These are phyloP conservation scores for Heliconius hermathena DNA, from an alignment of 1,140 invertebrate genomes.

Conservation along the genomic window DNA sequence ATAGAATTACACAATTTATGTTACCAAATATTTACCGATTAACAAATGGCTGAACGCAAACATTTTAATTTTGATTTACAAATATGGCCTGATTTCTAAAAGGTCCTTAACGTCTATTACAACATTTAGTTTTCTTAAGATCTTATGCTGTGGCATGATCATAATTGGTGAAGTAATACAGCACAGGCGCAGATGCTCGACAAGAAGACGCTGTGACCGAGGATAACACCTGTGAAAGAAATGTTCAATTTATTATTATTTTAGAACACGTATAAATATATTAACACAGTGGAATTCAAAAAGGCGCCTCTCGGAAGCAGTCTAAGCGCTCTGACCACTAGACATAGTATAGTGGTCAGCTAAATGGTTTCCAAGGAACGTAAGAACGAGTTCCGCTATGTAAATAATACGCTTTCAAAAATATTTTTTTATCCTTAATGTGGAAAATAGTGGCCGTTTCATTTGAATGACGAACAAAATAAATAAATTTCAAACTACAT, in stretches of 20 bases:
- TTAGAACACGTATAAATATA: too few species aligned
- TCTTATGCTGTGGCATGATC: slow-evolving; percentile 49
- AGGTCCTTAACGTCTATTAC: slow-evolving; percentile 60
- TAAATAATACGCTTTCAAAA: too few species aligned
- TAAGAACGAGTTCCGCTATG: too few species aligned
- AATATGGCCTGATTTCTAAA: slow-evolving; percentile 24
- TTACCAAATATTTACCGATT: neutral
- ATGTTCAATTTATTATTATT: neutral
- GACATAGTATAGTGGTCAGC: too few species aligned
- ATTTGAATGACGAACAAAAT: too few species aligned
- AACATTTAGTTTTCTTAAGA: slow-evolving; percentile 73
- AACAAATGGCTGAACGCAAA: neutral
- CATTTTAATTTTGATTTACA: neutral
- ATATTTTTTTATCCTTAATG: too few species aligned
- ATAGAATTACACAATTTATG: neutral
- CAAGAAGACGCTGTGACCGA: slow-evolving; percentile 36
- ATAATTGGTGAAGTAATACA: slow-evolving; percentile 51
- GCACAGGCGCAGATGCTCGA: slow-evolving; percentile 40
- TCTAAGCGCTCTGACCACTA: too few species aligned
- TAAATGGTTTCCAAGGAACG: too few species aligned
- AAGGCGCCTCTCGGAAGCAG: too few species aligned
- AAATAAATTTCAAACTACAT: too few species aligned
- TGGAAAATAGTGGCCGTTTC: too few species aligned
- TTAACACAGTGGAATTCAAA: too few species aligned
- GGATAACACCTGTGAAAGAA: slow-evolving; percentile 38